Base-by-base conservation (phyloP, 2,113 vertebrate genomes). In the Callaeas wilsoni region DNA sequence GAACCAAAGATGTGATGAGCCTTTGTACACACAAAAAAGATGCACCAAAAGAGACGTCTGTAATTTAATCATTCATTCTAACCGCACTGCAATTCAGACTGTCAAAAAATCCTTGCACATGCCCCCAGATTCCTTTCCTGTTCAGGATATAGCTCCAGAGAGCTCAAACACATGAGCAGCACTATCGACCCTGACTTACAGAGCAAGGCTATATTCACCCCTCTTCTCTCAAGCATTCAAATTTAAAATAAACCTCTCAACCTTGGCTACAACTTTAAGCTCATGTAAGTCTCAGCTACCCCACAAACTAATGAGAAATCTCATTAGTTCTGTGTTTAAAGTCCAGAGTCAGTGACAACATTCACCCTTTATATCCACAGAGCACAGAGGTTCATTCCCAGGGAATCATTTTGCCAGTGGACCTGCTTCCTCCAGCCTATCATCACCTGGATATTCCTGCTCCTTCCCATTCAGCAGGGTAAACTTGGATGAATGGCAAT, bases 1-100 rank as follows among this genome's bases (percentile, higher is more conserved):
- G 84, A 80, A 79, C 39, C 35, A 62, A 87, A 65, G 84, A 88
- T 9, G 39, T 86, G 91, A 94, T 89, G 82, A 93, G 91, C 87
- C 50, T 87, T 94, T 91, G 81, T 68, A 89, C 53, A 70, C 12
- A 87, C 20, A 75, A 60, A 83, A 94, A 75, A 74, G 46, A 64
- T 9, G 21, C 53, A 70, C n/a, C 37, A 52, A 59, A 89, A 79
- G 39, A 83, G 80, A 74, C 0, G 2, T 32, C 81, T 95, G 35
- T 47, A 71, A 95, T 37, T 91, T 91, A 64, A 91, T 68, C 50
- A 39, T 39, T 91, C 70, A 76, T 95, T 84, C 90, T 82, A 63
- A 75, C 27, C 59, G 44, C 50, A 70, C 49, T 60, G 85, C 46
- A 64, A 53, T 75, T 77, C 49, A 63, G 79, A 20, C 60, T 87